A percentile compares a stretch with the other conserved stretches of the same genome.
These are phyloP conservation scores for Tyrannus savana DNA, from an alignment of 2,113 vertebrate genomes.

Conservation along the genomic window DNA sequence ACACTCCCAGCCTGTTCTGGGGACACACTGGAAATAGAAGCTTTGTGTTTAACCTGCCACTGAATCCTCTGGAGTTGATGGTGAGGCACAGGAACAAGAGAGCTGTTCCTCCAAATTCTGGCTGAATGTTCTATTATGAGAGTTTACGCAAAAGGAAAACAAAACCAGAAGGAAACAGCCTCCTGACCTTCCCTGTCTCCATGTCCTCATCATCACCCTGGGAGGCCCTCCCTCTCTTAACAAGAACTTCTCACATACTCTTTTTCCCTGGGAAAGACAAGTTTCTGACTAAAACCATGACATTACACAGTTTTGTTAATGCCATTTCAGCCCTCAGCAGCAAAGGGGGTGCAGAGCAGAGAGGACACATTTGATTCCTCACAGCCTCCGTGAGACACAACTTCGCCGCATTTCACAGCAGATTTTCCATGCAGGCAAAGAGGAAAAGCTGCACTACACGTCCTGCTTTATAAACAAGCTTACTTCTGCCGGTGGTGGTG, in stretches of 20 bases:
- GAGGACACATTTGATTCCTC: not conserved
- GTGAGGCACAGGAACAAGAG: not conserved
- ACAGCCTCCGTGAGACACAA: not conserved
- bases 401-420: slow-evolving; percentile 1
- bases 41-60: not conserved
- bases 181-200: not conserved
- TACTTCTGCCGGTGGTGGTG: not conserved
- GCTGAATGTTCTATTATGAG: not conserved
- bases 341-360: not conserved
- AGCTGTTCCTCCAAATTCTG: not conserved
- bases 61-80: not conserved
- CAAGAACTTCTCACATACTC: not conserved
- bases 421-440: not conserved
- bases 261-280: not conserved
- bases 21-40: not conserved
- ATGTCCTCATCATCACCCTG: not conserved
- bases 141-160: not conserved
- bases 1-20: not conserved
- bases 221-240: not conserved
- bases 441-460: not conserved
- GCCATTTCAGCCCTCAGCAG: not conserved
- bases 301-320: not conserved
- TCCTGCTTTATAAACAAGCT: not conserved
- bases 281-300: fast-evolving
- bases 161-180: not conserved